A percentile compares a stretch with the other conserved stretches of the same genome.
These are phyloP conservation scores for Gobio occitaniae DNA, from an alignment of 2,797 vertebrate species.

Conservation along the genomic window DNA sequence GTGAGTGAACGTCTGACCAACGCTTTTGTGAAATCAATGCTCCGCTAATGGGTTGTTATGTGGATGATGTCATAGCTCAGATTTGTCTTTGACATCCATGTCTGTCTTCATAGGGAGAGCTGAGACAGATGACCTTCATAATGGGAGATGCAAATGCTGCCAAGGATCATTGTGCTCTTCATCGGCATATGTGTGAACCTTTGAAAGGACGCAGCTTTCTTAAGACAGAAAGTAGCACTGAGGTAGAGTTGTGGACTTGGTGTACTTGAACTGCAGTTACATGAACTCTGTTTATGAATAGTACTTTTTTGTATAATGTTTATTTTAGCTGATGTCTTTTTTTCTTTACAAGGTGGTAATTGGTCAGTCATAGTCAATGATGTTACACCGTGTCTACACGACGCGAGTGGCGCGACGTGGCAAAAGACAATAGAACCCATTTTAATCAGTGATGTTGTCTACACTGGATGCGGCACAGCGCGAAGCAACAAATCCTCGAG, in stretches of 20 bases:
- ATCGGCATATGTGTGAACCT: conserved; percentile 63
- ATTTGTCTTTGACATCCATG: conserved; percentile 29
- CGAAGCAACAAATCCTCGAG: no score
- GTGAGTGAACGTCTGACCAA: not conserved
- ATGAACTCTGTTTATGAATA: not conserved
- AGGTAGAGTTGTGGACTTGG: conserved; percentile 37
- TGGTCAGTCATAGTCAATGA: not conserved
- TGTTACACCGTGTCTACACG: not conserved
- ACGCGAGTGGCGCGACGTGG: no score
- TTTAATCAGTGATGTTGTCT: no score
- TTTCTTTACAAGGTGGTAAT: not conserved
- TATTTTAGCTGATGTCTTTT: not conserved
- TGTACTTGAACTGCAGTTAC: not conserved
- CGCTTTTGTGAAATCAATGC: conserved; percentile 1
- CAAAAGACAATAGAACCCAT: no score
- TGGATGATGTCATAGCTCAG: conserved; percentile 24
- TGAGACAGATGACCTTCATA: conserved; percentile 81
- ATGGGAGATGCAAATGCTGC: conserved; percentile 81
- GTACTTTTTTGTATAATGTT: not conserved
- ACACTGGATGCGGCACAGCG: no score
- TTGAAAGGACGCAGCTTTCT: conserved; percentile 28
- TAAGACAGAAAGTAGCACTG: conserved; percentile 36
- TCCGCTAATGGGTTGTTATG: not conserved
- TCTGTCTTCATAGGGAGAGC: conserved; percentile 74
- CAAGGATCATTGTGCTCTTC: conserved; percentile 70